Conservation (phyloP, 2,113 vertebrate species). For the human (Homo sapiens) region DNA sequence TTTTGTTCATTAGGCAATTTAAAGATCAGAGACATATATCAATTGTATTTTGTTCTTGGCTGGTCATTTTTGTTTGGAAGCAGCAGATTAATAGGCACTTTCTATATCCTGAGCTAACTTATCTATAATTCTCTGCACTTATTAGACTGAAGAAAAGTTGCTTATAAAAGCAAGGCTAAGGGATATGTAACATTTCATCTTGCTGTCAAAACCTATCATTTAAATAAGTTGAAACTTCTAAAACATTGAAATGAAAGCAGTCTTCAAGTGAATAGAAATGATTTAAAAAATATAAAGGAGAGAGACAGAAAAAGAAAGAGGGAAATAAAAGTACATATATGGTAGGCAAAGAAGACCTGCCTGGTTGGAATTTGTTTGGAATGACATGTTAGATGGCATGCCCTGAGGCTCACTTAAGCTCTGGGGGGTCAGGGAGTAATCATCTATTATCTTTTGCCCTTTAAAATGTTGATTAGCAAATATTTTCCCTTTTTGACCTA, state of each 20-base stretch:
- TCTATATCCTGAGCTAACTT: not conserved
- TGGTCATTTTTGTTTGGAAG: not conserved
- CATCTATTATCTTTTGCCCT: not conserved
- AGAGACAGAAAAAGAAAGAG: not conserved
- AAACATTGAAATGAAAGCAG: slow-evolving; percentile 23
- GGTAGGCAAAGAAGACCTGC: not conserved
- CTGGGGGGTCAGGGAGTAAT: not conserved
- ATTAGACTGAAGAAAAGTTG: not conserved
- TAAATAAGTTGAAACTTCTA: slow-evolving; percentile 48
- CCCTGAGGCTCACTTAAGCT: not conserved
- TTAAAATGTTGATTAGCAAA: not conserved
- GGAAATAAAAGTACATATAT: not conserved
- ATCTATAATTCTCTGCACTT: slow-evolving; percentile 9
- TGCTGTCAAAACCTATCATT: slow-evolving; percentile 29
- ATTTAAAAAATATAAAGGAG: not conserved
- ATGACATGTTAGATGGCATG: too few relatives aligned
- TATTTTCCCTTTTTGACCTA: not conserved
- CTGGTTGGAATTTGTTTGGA: not conserved
- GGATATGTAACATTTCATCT: not conserved
- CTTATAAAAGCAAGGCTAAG: slow-evolving; percentile 30
- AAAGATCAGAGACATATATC: not conserved
- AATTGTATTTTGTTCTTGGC: not conserved
- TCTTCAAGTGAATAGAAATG: not conserved
- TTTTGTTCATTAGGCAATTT: not conserved
- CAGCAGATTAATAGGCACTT: not conserved